phyloP scores from a whole-genome alignment of 2,888 invertebrate genomes.

The Biston betularia region DNA sequence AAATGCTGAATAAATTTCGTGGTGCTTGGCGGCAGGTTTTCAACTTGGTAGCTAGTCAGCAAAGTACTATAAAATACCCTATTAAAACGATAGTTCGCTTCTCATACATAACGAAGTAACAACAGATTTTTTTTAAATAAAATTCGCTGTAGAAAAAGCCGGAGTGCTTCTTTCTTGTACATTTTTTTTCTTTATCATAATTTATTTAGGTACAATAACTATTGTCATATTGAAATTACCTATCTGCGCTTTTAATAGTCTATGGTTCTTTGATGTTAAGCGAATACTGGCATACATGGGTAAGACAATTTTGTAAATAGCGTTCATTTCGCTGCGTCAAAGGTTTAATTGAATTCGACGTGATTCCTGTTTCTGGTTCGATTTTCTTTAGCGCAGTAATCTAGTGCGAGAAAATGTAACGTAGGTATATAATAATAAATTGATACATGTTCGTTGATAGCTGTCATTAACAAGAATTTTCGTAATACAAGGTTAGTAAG shows the following conservation, averaged over 20 bases:
- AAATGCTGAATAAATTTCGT: too few species aligned
- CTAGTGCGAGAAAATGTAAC: background rate
- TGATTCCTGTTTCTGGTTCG: conserved; percentile 18
- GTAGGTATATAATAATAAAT: background rate
- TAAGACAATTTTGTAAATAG: conserved; percentile 30
- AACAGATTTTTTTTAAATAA: too few species aligned
- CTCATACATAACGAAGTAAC: too few species aligned
- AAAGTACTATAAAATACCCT: too few species aligned
- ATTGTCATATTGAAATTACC: background rate
- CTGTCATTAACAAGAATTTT: background rate
- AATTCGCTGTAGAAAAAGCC: too few species aligned
- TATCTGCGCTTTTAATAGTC: background rate
- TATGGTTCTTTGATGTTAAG: conserved; percentile 18
- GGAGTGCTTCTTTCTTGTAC: too few species aligned
- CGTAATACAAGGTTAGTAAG: too few species aligned
- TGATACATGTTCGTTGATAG: background rate
- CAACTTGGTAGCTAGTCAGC: too few species aligned
- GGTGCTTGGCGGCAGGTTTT: too few species aligned
- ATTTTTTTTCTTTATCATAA: too few species aligned
- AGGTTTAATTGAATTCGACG: conserved; percentile 25
- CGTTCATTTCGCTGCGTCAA: conserved; percentile 25
- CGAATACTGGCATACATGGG: conserved; percentile 5
- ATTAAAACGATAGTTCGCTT: too few species aligned
- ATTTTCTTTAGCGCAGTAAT: conserved; percentile 9
- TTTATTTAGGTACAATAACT: too few species aligned